Evolutionary conservation across 2,888 invertebrate species (phyloP).

Genomic region (Dasypolia templi): DNA sequence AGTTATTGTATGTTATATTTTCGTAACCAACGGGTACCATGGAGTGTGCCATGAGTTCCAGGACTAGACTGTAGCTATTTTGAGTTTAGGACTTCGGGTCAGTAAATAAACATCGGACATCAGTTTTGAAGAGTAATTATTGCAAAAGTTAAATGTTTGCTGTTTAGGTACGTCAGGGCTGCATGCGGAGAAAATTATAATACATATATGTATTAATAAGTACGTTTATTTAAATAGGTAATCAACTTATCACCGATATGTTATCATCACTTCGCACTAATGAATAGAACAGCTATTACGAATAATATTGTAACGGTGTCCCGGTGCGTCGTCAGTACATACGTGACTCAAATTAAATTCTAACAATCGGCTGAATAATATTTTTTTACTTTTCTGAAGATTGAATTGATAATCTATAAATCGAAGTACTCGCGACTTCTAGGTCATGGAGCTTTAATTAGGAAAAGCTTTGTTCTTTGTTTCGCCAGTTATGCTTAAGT

Average conservation of each 20-base stretch:
- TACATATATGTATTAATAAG: neutral
- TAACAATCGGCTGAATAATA: neutral
- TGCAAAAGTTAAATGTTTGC: neutral
- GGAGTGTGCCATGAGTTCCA: neutral
- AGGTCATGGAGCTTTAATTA: neutral
- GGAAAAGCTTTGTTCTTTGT: neutral
- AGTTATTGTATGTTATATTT: neutral
- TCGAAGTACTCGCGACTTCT: neutral
- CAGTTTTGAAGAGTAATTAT: neutral
- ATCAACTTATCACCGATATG: neutral
- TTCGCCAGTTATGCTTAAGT: too few relatives aligned
- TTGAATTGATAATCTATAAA: neutral
- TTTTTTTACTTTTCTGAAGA: neutral
- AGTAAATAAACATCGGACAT: neutral
- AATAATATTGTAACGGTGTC: neutral
- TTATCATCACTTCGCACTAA: neutral
- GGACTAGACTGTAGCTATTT: neutral
- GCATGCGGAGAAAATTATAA: neutral
- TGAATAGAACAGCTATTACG: neutral
- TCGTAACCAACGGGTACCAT: neutral
- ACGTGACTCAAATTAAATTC: slow-evolving; percentile 10
- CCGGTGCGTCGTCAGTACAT: neutral
- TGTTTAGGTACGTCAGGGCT: too few relatives aligned
- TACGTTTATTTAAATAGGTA: neutral
- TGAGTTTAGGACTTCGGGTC: neutral